Conservation (phyloP, 2,888 invertebrate species). For the Cheilosia variabilis region DNA sequence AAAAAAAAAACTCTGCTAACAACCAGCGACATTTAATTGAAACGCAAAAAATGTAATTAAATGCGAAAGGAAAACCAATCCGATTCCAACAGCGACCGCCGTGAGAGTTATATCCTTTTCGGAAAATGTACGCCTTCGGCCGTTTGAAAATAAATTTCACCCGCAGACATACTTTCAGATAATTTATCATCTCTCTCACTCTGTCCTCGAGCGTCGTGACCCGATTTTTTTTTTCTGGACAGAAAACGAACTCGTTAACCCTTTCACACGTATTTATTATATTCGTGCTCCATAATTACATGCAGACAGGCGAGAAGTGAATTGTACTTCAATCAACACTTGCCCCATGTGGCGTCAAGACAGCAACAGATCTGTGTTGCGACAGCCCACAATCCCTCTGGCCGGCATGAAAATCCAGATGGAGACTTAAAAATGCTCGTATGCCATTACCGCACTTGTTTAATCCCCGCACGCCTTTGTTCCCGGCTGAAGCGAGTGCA, state of each 20-base stretch:
- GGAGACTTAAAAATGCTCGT: neutral
- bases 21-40: neutral
- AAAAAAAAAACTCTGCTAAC: too few relatives aligned
- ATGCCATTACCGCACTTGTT: neutral
- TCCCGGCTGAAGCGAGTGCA: neutral
- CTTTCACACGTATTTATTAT: constrained; percentile 10
- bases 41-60: constrained; percentile 3
- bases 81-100: neutral
- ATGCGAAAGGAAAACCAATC: neutral
- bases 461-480: neutral
- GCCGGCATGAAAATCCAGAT: neutral
- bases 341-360: constrained; percentile 15
- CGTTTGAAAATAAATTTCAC: constrained; percentile 32
- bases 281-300: constrained; percentile 52
- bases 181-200: constrained; percentile 20
- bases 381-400: neutral
- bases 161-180: constrained; percentile 22
- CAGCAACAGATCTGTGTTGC: neutral
- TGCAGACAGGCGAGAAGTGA: constrained; percentile 37
- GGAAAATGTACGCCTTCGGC: constrained; percentile 5
- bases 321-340: constrained; percentile 52
- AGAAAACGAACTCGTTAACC: neutral
- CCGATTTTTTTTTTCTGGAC: neutral
- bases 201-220: neutral
- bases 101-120: neutral